phyloP scores from a whole-genome alignment of 2,113 vertebrate genomes.

The human (Homo sapiens) region GRCh38 chr2:26250501-26251000 shows the following conservation, averaged over 20 bases:
- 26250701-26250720: background rate
- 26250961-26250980: background rate
- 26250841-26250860: background rate
- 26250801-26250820: background rate
- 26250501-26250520: background rate
- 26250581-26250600: background rate
- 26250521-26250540: background rate
- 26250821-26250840: background rate
- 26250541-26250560: background rate
- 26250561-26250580: background rate
- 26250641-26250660: too few species aligned
- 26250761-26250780: background rate
- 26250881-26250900: background rate
- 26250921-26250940: conserved; percentile 10
- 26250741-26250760: background rate
- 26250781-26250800: background rate
- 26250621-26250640: background rate
- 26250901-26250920: background rate
- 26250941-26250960: background rate
- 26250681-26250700: background rate
- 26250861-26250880: background rate
- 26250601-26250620: background rate
- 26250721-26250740: background rate
- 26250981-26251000: conserved; percentile 29
- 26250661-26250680: background rate